Percentiles rank a stretch among this genome's conserved stretches.
Evolutionary conservation across 2,888 invertebrate species (phyloP).

Genomic region (Polymixis lichenea): DNA sequence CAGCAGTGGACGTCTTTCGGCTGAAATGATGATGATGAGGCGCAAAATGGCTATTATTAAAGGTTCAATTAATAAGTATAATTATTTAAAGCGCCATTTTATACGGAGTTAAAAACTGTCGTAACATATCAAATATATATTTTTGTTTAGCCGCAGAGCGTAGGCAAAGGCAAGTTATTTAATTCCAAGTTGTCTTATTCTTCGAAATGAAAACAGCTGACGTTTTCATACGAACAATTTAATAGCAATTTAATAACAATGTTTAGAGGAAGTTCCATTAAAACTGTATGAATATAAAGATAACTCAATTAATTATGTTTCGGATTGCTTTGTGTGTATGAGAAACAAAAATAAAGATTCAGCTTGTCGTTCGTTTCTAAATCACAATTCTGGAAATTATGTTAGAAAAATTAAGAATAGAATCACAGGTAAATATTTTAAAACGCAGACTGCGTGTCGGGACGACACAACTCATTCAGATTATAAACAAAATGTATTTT

Average conservation of each 20-base stretch:
- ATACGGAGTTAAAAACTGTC: not conserved
- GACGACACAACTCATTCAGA: too few relatives aligned
- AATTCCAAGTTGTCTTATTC: constrained; percentile 21
- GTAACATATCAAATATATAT: constrained; percentile 21
- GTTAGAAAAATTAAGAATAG: too few relatives aligned
- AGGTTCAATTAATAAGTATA: too few relatives aligned
- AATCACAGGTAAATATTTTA: not conserved
- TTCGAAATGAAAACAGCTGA: constrained; percentile 41
- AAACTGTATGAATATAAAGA: constrained; percentile 46
- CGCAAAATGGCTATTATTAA: too few relatives aligned
- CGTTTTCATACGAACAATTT: constrained; percentile 50
- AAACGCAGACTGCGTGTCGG: not conserved
- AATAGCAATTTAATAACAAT: constrained; percentile 49
- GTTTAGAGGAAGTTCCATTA: constrained; percentile 46
- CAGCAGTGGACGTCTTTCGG: too few relatives aligned
- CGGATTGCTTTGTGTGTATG: constrained; percentile 34
- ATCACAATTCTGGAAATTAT: not conserved
- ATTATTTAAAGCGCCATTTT: too few relatives aligned
- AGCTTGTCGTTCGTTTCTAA: not conserved
- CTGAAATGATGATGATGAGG: too few relatives aligned
- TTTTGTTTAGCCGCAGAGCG: constrained; percentile 5
- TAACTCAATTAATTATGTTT: constrained; percentile 42
- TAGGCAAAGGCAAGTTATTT: constrained; percentile 6
- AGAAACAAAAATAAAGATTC: constrained; percentile 27
- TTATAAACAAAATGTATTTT: not conserved